A percentile compares a stretch with the other conserved stretches of the same genome.
Conservation (phyloP, 2,888 invertebrate species). For the Ophion ellenae region DNA sequence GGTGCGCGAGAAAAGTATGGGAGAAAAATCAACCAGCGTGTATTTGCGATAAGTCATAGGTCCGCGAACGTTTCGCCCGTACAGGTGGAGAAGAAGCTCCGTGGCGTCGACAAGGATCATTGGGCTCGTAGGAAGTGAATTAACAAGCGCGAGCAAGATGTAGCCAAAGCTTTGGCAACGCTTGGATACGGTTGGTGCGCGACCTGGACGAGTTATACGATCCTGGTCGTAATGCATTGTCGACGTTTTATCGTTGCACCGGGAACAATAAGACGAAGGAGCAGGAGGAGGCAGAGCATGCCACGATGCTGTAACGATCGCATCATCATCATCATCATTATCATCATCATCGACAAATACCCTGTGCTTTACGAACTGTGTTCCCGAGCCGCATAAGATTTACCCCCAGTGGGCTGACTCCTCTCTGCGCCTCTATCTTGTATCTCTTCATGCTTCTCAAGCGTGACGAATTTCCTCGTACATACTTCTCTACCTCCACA, state of each 20-base stretch:
- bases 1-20: not conserved
- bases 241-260: slow-evolving; percentile 48
- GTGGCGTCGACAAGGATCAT: slow-evolving; percentile 55
- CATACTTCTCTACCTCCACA: slow-evolving; percentile 26
- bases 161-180: slow-evolving; percentile 26
- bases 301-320: slow-evolving; percentile 51
- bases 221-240: slow-evolving; percentile 49
- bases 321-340: slow-evolving; percentile 59
- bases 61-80: slow-evolving; percentile 28
- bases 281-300: not conserved
- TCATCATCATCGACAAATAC: slow-evolving; percentile 67
- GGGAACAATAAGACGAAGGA: slow-evolving; percentile 31
- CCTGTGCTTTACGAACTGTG: slow-evolving; percentile 68
- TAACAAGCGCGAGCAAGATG: slow-evolving; percentile 29
- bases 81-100: slow-evolving; percentile 38
- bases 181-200: slow-evolving; percentile 25
- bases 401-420: slow-evolving; percentile 11
- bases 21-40: not conserved
- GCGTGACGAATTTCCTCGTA: slow-evolving; percentile 65
- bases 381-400: slow-evolving; percentile 40
- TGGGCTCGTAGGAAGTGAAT: slow-evolving; percentile 51
- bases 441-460: slow-evolving; percentile 61
- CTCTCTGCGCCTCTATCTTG: slow-evolving; percentile 34
- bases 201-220: slow-evolving; percentile 32
- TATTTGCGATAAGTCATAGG: slow-evolving; percentile 18